These are phyloP conservation scores for Willisornis vidua DNA, from an alignment of 2,113 vertebrate genomes.

Conservation along the genomic window DNA sequence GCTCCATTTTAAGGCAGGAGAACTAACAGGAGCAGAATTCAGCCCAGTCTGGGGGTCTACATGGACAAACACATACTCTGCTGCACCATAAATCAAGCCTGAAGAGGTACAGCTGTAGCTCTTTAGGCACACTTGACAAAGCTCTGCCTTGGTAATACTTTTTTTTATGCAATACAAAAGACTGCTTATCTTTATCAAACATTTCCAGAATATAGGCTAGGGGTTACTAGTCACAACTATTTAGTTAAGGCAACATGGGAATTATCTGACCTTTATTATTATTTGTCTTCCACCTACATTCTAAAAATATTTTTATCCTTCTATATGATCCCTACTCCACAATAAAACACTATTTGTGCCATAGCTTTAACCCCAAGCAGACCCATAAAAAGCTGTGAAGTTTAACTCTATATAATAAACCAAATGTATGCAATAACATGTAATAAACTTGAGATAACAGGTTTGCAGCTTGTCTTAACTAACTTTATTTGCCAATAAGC, in stretches of 20 bases:
- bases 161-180: background rate
- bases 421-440: background rate
- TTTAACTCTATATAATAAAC: background rate
- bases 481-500: background rate
- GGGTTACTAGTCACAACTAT: background rate
- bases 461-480: background rate
- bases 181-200: background rate
- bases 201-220: background rate
- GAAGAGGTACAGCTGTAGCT: background rate
- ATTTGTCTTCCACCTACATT: background rate
- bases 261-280: background rate
- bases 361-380: background rate
- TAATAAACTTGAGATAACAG: background rate
- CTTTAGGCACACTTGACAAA: background rate
- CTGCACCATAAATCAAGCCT: background rate
- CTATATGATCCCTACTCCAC: background rate
- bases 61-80: no score
- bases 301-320: background rate
- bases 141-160: background rate
- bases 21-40: background rate
- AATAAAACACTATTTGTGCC: background rate
- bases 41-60: background rate
- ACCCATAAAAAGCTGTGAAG: background rate
- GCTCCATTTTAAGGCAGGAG: background rate
- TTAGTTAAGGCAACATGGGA: background rate